Conservation (phyloP, 2,888 invertebrate species). For the Perithous albicinctus region DNA sequence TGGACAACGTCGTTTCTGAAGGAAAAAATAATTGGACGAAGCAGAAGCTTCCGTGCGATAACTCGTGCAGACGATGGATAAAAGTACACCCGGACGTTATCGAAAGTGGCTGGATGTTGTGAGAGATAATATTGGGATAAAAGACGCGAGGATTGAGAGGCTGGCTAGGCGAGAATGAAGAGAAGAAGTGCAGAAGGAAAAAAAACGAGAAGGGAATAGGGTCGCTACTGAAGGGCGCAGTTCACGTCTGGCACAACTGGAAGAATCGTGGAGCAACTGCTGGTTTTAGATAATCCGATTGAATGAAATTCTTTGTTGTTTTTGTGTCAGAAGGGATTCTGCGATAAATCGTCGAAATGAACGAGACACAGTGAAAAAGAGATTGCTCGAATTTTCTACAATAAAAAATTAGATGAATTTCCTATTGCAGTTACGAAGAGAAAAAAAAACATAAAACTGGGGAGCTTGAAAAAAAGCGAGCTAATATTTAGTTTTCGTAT, state of each 20-base stretch:
- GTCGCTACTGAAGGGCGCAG: conserved; percentile 5
- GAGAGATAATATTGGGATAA: conserved; percentile 53
- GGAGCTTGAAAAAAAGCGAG: too few species aligned
- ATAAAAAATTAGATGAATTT: background rate
- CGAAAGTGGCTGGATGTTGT: conserved; percentile 38
- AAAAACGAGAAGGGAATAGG: conserved; percentile 11
- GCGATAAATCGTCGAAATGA: background rate
- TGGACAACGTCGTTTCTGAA: conserved; percentile 27
- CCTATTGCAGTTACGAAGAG: background rate
- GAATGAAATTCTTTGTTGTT: conserved; percentile 18
- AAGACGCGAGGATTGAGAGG: conserved; percentile 53
- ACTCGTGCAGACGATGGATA: background rate
- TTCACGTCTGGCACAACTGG: conserved; percentile 36
- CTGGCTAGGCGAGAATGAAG: background rate
- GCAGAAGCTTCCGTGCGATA: conserved; percentile 31
- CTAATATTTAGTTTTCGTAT: too few species aligned
- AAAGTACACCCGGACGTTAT: conserved; percentile 26
- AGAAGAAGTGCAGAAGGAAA: conserved; percentile 15
- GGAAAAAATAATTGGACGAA: conserved; percentile 39
- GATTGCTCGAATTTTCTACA: background rate
- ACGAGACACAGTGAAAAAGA: background rate
- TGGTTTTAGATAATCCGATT: conserved; percentile 9
- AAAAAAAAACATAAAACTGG: background rate
- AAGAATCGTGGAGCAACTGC: conserved; percentile 17
- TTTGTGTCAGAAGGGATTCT: background rate